A percentile compares a stretch with the other conserved stretches of the same genome.
These are phyloP conservation scores for Rhyacophila brunnea DNA, from an alignment of 1,140 invertebrate genomes.

Conservation along the genomic window DNA sequence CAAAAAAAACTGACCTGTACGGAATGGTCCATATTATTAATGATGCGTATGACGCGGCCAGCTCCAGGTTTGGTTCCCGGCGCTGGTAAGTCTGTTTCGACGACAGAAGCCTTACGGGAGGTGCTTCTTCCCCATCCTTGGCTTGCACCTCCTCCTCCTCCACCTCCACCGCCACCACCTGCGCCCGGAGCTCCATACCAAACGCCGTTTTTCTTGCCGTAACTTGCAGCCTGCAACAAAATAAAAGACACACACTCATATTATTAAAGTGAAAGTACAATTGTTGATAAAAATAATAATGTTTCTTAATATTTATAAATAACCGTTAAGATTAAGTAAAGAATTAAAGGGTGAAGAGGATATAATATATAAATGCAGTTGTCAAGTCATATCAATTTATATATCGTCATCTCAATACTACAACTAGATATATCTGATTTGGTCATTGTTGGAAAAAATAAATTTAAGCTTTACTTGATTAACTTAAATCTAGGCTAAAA, in stretches of 20 bases:
- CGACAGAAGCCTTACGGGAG: slow-evolving; percentile 72
- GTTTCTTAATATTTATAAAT: background rate
- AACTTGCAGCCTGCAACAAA: slow-evolving; percentile 69
- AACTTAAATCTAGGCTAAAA: no score
- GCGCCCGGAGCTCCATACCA: slow-evolving; percentile 74
- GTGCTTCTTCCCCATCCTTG: slow-evolving; percentile 64
- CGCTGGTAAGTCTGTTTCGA: slow-evolving; percentile 70
- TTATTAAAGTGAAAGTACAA: background rate
- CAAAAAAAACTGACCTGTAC: slow-evolving; percentile 66
- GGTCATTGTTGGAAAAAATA: no score
- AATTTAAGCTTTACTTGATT: no score
- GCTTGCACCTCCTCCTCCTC: slow-evolving; percentile 65
- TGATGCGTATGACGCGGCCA: slow-evolving; percentile 84
- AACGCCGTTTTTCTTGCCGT: slow-evolving; percentile 83
- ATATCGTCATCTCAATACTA: no score
- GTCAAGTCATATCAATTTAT: no score
- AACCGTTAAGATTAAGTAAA: background rate
- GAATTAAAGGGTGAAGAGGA: background rate
- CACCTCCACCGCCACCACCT: slow-evolving; percentile 68
- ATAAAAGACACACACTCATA: background rate
- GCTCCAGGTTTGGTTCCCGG: slow-evolving; percentile 72
- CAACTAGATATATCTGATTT: no score
- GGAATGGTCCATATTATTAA: slow-evolving; percentile 88
- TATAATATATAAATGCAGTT: no score
- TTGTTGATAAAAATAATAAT: background rate